Percentiles rank a stretch among this genome's conserved stretches.
phyloP scores from a whole-genome alignment of 2,888 invertebrate genomes.

The Dolichopus griseipennis region DNA sequence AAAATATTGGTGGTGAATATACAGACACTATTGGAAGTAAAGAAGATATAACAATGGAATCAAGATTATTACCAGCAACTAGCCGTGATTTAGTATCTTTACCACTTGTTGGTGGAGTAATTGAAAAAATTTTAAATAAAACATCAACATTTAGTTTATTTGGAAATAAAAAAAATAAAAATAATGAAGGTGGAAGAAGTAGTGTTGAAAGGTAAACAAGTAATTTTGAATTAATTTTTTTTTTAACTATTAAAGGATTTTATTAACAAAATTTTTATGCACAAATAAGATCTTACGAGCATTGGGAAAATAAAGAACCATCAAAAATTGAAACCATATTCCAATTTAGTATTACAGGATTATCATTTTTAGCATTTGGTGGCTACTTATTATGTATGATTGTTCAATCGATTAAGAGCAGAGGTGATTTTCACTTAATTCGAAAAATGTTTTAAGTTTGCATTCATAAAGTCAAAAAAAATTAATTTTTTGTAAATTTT shows the following conservation, averaged over 20 bases:
- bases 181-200: background rate
- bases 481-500: background rate
- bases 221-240: too few species aligned
- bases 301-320: slow-evolving; percentile 45
- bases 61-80: background rate
- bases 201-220: background rate
- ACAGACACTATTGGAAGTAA: background rate
- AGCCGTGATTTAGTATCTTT: slow-evolving; percentile 5
- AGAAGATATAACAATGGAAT: slow-evolving; percentile 3
- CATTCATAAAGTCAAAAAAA: background rate
- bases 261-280: background rate
- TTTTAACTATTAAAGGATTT: too few species aligned
- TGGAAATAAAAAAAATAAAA: background rate
- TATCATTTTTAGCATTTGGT: slow-evolving; percentile 76
- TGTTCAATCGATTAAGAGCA: slow-evolving; percentile 63
- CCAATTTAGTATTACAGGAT: slow-evolving; percentile 65
- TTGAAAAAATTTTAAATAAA: background rate
- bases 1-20: background rate
- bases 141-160: background rate
- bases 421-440: slow-evolving; percentile 40
- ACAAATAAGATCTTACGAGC: slow-evolving; percentile 16
- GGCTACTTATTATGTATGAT: slow-evolving; percentile 72
- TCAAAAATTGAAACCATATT: slow-evolving; percentile 66
- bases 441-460: background rate
- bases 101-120: background rate